These are phyloP conservation scores for Anas platyrhynchos DNA, from an alignment of 2,113 vertebrate species.

Conservation along the genomic window DNA sequence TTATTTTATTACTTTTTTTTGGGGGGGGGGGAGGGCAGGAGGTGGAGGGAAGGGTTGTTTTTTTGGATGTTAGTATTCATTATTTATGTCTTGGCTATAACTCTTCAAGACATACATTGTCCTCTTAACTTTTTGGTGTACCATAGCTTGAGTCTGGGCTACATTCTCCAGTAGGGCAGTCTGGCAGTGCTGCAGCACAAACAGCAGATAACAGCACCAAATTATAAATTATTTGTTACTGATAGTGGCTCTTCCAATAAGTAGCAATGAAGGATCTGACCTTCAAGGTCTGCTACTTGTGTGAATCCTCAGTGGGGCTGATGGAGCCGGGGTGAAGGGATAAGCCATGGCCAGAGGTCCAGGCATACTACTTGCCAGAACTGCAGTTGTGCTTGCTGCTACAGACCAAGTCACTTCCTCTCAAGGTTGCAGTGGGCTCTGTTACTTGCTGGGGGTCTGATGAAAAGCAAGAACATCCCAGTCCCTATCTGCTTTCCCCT, in stretches of 20 bases:
- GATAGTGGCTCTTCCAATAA: neutral
- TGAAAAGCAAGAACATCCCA: neutral
- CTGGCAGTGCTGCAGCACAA: neutral
- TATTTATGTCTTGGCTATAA: neutral
- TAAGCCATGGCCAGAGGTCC: too few relatives aligned
- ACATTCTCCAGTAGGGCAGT: neutral
- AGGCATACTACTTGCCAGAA: neutral
- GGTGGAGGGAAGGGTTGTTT: fast-evolving
- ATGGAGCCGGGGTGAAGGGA: neutral
- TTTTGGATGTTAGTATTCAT: neutral
- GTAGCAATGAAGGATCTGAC: neutral
- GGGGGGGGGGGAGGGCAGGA: neutral
- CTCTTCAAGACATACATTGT: neutral
- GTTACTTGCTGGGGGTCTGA: neutral
- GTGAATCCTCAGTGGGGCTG: neutral
- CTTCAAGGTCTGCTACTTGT: neutral
- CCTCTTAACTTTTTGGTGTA: neutral
- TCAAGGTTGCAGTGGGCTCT: neutral
- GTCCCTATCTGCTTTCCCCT: neutral
- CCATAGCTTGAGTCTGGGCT: neutral
- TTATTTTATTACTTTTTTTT: too few relatives aligned
- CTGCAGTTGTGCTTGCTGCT: neutral
- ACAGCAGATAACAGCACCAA: neutral
- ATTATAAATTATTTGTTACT: neutral
- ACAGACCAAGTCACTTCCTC: neutral